Evolutionary conservation across 2,797 vertebrate genomes (phyloP), one percentile per base, ranked within the genome.

Genomic region (Halcyon chelicuti): DNA sequence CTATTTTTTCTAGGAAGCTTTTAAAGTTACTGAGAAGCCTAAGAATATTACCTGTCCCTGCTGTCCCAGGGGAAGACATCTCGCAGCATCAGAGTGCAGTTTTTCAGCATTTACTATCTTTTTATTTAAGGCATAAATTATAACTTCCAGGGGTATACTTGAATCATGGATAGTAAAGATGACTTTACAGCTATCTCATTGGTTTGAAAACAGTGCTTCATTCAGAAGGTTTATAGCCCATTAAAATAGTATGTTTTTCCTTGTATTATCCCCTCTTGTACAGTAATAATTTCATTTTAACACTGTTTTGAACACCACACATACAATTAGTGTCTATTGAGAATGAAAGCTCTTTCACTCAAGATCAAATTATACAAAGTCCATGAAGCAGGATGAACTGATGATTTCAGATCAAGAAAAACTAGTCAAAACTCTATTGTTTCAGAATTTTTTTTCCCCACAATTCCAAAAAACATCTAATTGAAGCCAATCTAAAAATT

Each of bases 221-320:
- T 46, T 94, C 57, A 23, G 84, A 95, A 93, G 39, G 40, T 81
- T 95, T 95, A 83, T 29, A 95, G 40, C 47, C 67, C 68, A 94
- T 85, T 96, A 92, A 26, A 23, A 91, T 61, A 21, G 21, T 35
- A 21, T 87, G 89, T 51, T 96, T 97, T 90, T 20, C 60, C 72
- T 91, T 63, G 61, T 92, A 92, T 76, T 66, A 82, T 80, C 31
- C 66, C 37, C 72, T 91, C 57, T 75, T 74, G 74, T 74, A 86
- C 72, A 86, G 33, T 60, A 82, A 70, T 97, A 96, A 96, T 95
- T 96, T 91, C 35, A 94, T 95, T 97, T 91, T 81, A 96, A 93
- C 94, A 74, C 70, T 71, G 51, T 88, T 88, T 96, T 93, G 68
- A 96, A 81, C 89, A 91, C 31, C 47, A 90, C 60, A 83, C 42